Evolutionary conservation across 2,797 vertebrate species (phyloP), one percentile per base, ranked within the genome.

Genomic region (Ctenosaura bakeri): DNA sequence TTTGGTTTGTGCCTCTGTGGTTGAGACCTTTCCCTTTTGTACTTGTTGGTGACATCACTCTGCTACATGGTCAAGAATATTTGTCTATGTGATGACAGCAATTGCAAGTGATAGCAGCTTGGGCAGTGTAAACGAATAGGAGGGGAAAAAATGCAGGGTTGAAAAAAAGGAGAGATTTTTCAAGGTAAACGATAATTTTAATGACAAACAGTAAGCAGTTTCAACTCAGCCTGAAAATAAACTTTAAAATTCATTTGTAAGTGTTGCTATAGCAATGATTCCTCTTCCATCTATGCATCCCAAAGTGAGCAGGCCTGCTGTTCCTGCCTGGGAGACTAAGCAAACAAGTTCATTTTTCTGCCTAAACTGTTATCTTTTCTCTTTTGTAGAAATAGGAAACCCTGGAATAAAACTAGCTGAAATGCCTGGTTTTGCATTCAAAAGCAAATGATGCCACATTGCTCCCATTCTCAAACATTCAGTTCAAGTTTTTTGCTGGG

Each of bases 251-350:
- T 62, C 42, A 78, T 69, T 69, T 78, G n/a, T 56, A 66, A 42
- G 32, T 54, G 64, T 81, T 81, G 42, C n/a, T 52, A 69, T 66
- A n/a, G 42, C 46, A 79, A 80, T 88, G 16, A 69, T 54, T 54
- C 8, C 7, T 26, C 46, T 88, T 54, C 32, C 46, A 54, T 35
- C 24, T 46, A 20, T 88, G 87, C 18, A 81, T 54, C 46, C 50
- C 22, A n/a, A 79, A 81, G 24, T 54, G n/a, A 88, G 24, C 16
- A 71, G 18, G 32, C 18, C 42, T 76, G 69, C 85, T 86, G 42
- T 86, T 86, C 32, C 69, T 86, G 69, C 54, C 66, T 79, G 66
- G 16, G 42, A 66, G 64, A 84, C 64, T 50, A 64, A 77, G 24
- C 24, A 7, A 50, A 59, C 24, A 42, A 26, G 35, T 59, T 77